Conservation (phyloP, 1,140 invertebrate genomes). For the Hyles euphorbiae region DNA sequence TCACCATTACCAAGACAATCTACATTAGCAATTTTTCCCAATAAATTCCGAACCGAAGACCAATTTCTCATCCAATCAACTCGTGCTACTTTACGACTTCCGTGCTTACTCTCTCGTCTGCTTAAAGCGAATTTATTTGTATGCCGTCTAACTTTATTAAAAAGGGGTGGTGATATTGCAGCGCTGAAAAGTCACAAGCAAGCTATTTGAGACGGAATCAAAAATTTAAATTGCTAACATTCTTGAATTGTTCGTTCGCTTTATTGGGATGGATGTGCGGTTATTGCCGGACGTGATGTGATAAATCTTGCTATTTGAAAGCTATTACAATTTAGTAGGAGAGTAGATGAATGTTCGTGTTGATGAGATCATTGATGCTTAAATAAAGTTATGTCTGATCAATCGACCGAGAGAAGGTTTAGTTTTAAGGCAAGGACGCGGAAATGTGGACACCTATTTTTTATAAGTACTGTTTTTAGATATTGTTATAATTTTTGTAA, state of each 20-base stretch:
- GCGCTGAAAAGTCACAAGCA: constrained; percentile 42
- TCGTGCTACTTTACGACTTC: constrained; percentile 41
- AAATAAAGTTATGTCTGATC: too few relatives aligned
- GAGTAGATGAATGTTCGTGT: too few relatives aligned
- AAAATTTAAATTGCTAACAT: constrained; percentile 67
- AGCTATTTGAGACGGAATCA: constrained; percentile 47
- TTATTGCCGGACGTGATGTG: constrained; percentile 1
- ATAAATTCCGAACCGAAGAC: constrained; percentile 45
- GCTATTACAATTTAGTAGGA: too few relatives aligned
- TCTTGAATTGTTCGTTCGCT: constrained; percentile 40
- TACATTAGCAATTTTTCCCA: constrained; percentile 60
- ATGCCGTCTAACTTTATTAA: constrained; percentile 55
- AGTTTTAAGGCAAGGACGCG: too few relatives aligned
- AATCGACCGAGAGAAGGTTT: too few relatives aligned
- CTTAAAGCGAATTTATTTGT: constrained; percentile 36
- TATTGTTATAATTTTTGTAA: too few relatives aligned
- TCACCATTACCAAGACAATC: too few relatives aligned
- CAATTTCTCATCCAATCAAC: constrained; percentile 54
- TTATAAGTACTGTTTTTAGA: too few relatives aligned
- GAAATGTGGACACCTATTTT: too few relatives aligned
- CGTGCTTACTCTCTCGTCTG: constrained; percentile 28
- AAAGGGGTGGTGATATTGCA: constrained; percentile 42
- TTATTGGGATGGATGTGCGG: constrained; percentile 9
- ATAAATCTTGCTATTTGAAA: too few relatives aligned
- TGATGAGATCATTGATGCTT: too few relatives aligned